Conservation (phyloP, 37 sponge, comb jelly and placozoan species). For the Chondrilla cf. caribensis region DNA sequence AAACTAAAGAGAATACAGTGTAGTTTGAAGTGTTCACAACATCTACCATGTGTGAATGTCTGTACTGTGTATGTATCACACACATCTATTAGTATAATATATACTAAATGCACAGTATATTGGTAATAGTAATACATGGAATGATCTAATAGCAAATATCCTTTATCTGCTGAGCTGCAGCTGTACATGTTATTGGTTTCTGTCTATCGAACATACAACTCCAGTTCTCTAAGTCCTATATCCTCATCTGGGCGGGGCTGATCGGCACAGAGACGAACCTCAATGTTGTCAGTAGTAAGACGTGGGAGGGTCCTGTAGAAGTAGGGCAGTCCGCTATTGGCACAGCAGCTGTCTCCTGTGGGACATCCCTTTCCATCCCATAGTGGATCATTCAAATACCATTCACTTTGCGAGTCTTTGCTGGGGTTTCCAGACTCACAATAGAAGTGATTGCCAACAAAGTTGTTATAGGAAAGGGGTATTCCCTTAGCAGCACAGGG, state of each 20-base stretch:
- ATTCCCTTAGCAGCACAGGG: slow-evolving; percentile 20
- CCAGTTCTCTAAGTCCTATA: background rate
- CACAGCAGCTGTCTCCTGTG: slow-evolving; percentile 20
- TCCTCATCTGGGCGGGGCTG: slow-evolving; percentile 3
- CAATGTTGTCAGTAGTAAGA: slow-evolving; percentile 9
- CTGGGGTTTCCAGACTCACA: slow-evolving; percentile 20
- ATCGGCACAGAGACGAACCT: slow-evolving; percentile 12
- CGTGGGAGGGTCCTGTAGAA: slow-evolving; percentile 22
- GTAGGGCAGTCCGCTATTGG: slow-evolving; percentile 3
- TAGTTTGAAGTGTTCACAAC: no score
- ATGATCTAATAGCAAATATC: no score
- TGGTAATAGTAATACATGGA: no score
- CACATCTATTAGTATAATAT: no score
- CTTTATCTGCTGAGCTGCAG: no score
- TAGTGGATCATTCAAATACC: background rate
- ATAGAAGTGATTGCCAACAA: slow-evolving; percentile 2
- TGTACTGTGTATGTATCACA: no score
- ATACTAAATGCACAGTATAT: no score
- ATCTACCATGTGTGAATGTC: no score
- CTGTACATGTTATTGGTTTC: no score
- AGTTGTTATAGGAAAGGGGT: background rate
- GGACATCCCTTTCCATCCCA: slow-evolving; percentile 23
- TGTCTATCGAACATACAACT: slow-evolving; percentile 19
- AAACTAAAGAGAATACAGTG: no score
- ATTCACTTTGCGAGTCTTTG: background rate